Evolutionary conservation across 2,888 invertebrate species (phyloP).

Genomic region (Eremobia ochroleuca): DNA sequence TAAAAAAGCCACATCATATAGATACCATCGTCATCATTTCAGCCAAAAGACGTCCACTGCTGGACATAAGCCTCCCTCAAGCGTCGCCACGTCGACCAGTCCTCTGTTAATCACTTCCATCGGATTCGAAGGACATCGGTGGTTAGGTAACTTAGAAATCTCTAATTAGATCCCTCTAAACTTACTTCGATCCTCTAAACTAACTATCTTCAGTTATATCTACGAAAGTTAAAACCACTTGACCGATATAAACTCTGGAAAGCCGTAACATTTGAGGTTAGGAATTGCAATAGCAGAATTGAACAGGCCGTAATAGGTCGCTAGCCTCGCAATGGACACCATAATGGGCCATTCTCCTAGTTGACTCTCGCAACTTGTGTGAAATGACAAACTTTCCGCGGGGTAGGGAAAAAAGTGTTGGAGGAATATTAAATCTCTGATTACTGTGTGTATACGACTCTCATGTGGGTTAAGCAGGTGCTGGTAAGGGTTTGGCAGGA

Average conservation of each 20-base stretch:
- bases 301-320: conserved; percentile 57
- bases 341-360: conserved; percentile 47
- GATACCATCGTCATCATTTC: not conserved
- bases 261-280: conserved; percentile 35
- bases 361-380: conserved; percentile 47
- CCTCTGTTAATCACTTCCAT: not conserved
- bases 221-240: conserved; percentile 44
- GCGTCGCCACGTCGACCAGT: not conserved
- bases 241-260: conserved; percentile 19
- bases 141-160: conserved; percentile 7
- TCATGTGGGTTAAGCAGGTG: no score
- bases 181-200: conserved; percentile 5
- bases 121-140: not conserved
- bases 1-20: no score
- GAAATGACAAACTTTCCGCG: conserved; percentile 14
- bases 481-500: not conserved
- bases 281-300: conserved; percentile 49
- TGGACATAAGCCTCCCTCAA: not conserved
- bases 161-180: not conserved
- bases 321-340: conserved; percentile 45
- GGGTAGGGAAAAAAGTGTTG: conserved; percentile 8
- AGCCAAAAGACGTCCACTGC: not conserved
- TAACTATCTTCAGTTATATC: conserved; percentile 21
- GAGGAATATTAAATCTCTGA: conserved; percentile 3
- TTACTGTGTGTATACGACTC: not conserved